These are phyloP conservation scores for Haliclona indistincta DNA, from an alignment of 37 sponge, comb jelly and placozoan genomes.

Conservation along the genomic window DNA sequence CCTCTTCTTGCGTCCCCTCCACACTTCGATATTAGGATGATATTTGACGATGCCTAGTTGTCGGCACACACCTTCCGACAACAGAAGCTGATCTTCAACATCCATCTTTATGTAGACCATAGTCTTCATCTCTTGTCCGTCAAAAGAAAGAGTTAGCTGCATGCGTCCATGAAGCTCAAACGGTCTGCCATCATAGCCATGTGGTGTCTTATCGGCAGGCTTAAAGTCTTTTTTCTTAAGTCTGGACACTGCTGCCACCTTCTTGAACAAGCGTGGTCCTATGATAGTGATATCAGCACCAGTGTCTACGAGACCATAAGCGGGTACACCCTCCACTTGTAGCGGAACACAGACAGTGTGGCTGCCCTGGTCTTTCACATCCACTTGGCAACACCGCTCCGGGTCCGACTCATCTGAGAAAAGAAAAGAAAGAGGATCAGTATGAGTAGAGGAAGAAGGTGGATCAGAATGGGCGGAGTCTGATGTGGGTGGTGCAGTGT, in stretches of 20 bases:
- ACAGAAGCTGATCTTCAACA: slow-evolving; percentile 31
- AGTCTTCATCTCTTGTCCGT: slow-evolving; percentile 17
- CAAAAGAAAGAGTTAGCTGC: slow-evolving; percentile 28
- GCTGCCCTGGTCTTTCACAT: slow-evolving; percentile 35
- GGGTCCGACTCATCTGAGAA: too few relatives aligned
- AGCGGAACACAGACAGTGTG: slow-evolving; percentile 23
- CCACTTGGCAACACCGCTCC: neutral
- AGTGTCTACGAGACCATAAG: too few relatives aligned
- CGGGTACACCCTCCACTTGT: too few relatives aligned
- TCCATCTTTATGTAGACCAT: slow-evolving; percentile 55
- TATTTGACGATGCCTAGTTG: slow-evolving; percentile 51
- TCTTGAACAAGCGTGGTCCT: too few relatives aligned
- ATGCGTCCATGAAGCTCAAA: slow-evolving; percentile 44
- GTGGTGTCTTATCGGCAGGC: slow-evolving; percentile 26
- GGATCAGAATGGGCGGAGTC: too few relatives aligned
- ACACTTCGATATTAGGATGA: slow-evolving; percentile 30
- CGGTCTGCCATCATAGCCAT: slow-evolving; percentile 16
- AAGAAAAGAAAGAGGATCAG: neutral
- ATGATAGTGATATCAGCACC: too few relatives aligned
- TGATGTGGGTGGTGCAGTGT: too few relatives aligned
- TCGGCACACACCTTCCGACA: slow-evolving; percentile 57
- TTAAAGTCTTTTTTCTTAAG: too few relatives aligned
- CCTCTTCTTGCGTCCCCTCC: slow-evolving; percentile 7
- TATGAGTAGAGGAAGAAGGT: too few relatives aligned
- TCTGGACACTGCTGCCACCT: too few relatives aligned